Evolutionary conservation across 2,113 vertebrate species (phyloP), one percentile per base, ranked within the genome.

Genomic region (Spilogale gracilis): DNA sequence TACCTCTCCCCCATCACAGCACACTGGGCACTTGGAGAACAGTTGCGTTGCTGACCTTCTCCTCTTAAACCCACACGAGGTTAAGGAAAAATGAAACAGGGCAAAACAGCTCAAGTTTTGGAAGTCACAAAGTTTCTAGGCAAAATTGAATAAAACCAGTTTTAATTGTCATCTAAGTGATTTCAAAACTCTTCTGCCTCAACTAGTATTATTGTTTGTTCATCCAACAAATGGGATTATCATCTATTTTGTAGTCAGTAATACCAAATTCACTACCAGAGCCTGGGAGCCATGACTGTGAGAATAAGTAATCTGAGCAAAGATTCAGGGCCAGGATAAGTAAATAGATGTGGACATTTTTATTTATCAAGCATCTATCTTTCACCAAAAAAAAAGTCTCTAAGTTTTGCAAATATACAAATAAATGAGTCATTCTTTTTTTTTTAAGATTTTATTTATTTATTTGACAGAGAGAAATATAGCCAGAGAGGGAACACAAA

Each of bases 131-230:
- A n/a, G 43, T 4, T 50, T 82, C 76, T 11, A 32, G 8, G 9
- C 6, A 30, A 56, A 67, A 89, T 67, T 45, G 27, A 54, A 43
- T 69, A 32, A 1, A 69, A 18, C 4, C 74, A 2, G 79, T 79
- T 96, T 94, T 89, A 48, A 95, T 91, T 86, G 10, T 78, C 38
- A 45, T 65, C 96, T 89, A 21, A 93, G 38, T 23, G 38, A n/a
- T 73, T 65, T 65, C 50, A 88, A 84, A 83, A 21, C 13, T 8
- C 13, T 67, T 85, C 45, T 86, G 38, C 30, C 13, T n/a, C 54
- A 79, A 10, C 18, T 61, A 30, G 50, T 43, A 9, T 69, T 38
- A 86, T 7, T 8, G 81, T 96, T 78, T 91, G 38, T 2, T 25
- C 48, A 65, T 4, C 45, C n/a, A 63, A 5, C 0, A 92, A 30